Evolutionary conservation across 2,797 vertebrate genomes (phyloP), one percentile per base, ranked within the genome.

Genomic region (Ptychobarbus kaznakovi): DNA sequence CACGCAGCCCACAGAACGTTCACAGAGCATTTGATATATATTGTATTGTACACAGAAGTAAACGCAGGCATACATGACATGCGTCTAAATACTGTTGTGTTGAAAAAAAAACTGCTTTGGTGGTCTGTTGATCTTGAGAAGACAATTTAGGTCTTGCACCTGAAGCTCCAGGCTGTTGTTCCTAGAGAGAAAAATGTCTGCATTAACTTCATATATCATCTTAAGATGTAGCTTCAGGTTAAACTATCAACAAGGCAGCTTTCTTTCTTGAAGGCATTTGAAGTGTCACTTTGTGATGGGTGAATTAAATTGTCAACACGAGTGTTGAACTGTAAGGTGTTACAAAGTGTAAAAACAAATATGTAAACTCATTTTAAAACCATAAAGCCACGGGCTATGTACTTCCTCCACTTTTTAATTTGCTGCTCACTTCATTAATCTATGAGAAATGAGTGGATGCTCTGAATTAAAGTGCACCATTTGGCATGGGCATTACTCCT

Each of bases 401-500:
- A 32, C 66, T 72, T 80, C 68, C 25, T 63, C 28, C 65, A 72
- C 51, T 72, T 72, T 80, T 80, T 63, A 80, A 80, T 85, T 80
- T 63, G 9, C 40, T 49, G 40, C 68, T 72, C 53, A 46, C 68
- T 63, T 85, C 65, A 73, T 80, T 85, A 80, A 80, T 85, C 75
- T 61, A 25, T 63, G 22, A 79, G 40, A 85, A 72, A 61, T 72
- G 32, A 85, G 74, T 78, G 74, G 73, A 38, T 66, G 46, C 49
- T 84, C 15, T 58, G 35, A 84, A 40, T 53, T 84, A 78, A 84
- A 84, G 73, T 56, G 35, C 61, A 68, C 44, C 61, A 22, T 68
- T 84, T 79, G 75, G 65, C 75, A 79, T 46, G 40, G 74, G 12
- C 66, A 69, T 80, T 58, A 85, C 74, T 84, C n/a, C 74, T 78